Evolutionary conservation across 2,888 invertebrate genomes (phyloP).

Genomic region (Lypha dubia): DNA sequence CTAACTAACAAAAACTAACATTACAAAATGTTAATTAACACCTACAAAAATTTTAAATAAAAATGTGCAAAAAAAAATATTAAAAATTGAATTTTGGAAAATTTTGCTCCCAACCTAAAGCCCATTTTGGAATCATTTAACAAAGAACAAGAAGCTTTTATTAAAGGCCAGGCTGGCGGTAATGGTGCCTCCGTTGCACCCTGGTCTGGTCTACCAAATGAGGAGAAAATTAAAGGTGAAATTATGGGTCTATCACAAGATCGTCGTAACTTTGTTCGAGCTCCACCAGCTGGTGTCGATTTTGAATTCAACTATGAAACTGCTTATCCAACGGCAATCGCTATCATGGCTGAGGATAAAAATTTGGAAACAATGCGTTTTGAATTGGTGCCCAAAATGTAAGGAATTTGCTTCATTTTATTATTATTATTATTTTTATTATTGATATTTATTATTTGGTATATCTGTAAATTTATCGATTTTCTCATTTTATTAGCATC

Average conservation of each 20-base stretch:
- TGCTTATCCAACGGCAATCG: conserved; percentile 96
- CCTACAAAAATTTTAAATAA: conserved; percentile 2
- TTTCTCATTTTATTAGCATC: conserved; percentile 86
- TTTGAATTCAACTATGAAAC: conserved; percentile 97
- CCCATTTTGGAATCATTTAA: conserved; percentile 98
- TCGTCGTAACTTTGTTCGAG: conserved; percentile 97
- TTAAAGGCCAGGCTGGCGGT: conserved; percentile 91
- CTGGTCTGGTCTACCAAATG: conserved; percentile 98
- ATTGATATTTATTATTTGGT: too few relatives aligned
- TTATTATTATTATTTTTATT: neutral
- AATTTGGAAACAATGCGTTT: conserved; percentile 99
- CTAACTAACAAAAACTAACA: conserved; percentile 19
- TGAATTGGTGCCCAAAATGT: conserved; percentile 99
- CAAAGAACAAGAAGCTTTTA: conserved; percentile 98
- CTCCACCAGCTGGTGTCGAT: conserved; percentile 97
- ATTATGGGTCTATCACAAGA: conserved; percentile 98
- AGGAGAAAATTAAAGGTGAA: conserved; percentile 96
- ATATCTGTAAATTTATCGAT: neutral
- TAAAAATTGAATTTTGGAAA: conserved; percentile 36
- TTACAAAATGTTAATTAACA: conserved; percentile 1
- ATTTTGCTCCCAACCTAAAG: conserved; percentile 84
- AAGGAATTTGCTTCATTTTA: conserved; percentile 83
- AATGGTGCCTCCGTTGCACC: conserved; percentile 90
- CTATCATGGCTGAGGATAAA: conserved; percentile 96
- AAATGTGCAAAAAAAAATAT: conserved; percentile 32